These are phyloP conservation scores for Drosophila gunungcola DNA, from an alignment of 1,140 invertebrate species.

Conservation along the genomic window DNA sequence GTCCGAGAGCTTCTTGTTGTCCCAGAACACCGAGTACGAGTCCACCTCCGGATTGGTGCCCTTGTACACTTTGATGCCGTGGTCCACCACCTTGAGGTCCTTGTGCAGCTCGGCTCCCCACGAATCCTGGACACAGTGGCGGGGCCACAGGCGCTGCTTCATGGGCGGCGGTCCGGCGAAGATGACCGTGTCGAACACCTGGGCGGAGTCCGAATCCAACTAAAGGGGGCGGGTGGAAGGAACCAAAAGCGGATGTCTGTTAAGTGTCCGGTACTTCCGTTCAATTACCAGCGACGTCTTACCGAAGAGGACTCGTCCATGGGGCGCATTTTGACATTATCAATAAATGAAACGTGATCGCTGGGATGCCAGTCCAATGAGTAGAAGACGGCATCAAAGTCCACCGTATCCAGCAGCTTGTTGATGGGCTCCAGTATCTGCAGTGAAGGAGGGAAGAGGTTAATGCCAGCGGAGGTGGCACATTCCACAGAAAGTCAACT, in stretches of 20 bases:
- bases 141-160: conserved; percentile 96
- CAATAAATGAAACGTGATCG: conserved; percentile 98
- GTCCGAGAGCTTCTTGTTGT: conserved; percentile 96
- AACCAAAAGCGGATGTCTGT: background rate
- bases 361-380: conserved; percentile 98
- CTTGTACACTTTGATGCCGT: conserved; percentile 95
- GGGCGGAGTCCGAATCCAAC: conserved; percentile 89
- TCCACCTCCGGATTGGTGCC: conserved; percentile 97
- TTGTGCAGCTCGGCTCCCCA: conserved; percentile 97
- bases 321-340: conserved; percentile 91
- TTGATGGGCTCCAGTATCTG: conserved; percentile 96
- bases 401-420: conserved; percentile 91
- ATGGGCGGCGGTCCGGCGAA: conserved; percentile 94
- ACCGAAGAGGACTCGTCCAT: conserved; percentile 89
- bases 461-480: conserved; percentile 12
- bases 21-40: conserved; percentile 99
- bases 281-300: conserved; percentile 57
- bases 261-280: conserved; percentile 33
- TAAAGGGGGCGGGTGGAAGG: conserved; percentile 36
- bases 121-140: conserved; percentile 97
- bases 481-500: conserved; percentile 23
- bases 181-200: conserved; percentile 95
- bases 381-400: conserved; percentile 97
- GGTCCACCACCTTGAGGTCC: conserved; percentile 93
- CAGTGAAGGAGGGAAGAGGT: conserved; percentile 1